Conservation (phyloP, 2,888 invertebrate genomes). For the Watsonalla binaria region DNA sequence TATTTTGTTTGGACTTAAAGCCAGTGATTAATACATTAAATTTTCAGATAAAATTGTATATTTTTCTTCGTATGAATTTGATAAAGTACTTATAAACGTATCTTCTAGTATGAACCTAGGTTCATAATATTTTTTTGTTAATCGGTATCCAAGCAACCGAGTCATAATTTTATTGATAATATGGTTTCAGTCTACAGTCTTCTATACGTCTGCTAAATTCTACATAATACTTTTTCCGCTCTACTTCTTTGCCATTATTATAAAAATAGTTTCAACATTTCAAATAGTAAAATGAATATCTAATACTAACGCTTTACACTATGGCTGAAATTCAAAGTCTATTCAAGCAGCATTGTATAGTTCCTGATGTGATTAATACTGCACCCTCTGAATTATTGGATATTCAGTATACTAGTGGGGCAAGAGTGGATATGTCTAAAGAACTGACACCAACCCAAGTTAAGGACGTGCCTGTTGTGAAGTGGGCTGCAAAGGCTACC, state of each 20-base stretch:
- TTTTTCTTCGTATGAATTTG: too few species aligned
- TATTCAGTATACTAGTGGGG: slow-evolving; percentile 72
- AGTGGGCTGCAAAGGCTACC: slow-evolving; percentile 79
- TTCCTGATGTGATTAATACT: slow-evolving; percentile 83
- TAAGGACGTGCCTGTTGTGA: slow-evolving; percentile 82
- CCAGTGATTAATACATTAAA: too few species aligned
- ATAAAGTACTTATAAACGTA: too few species aligned
- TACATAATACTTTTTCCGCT: background rate
- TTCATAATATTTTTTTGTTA: background rate
- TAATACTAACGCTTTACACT: background rate
- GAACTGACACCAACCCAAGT: slow-evolving; percentile 85
- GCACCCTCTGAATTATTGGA: slow-evolving; percentile 74
- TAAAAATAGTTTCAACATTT: too few species aligned
- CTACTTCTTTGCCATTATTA: background rate
- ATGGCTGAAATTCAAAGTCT: slow-evolving; percentile 50
- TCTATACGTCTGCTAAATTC: too few species aligned
- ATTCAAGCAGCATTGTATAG: slow-evolving; percentile 74
- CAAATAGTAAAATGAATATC: too few species aligned
- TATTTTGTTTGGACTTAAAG: too few species aligned
- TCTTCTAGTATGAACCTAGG: too few species aligned
- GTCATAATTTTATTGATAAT: background rate
- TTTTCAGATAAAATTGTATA: too few species aligned
- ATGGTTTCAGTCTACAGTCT: background rate
- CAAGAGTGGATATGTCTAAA: slow-evolving; percentile 79
- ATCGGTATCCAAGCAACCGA: background rate